Evolutionary conservation across 2,888 invertebrate genomes (phyloP), one percentile per base, ranked within the genome.

Genomic region (Crioceris asparagi): DNA sequence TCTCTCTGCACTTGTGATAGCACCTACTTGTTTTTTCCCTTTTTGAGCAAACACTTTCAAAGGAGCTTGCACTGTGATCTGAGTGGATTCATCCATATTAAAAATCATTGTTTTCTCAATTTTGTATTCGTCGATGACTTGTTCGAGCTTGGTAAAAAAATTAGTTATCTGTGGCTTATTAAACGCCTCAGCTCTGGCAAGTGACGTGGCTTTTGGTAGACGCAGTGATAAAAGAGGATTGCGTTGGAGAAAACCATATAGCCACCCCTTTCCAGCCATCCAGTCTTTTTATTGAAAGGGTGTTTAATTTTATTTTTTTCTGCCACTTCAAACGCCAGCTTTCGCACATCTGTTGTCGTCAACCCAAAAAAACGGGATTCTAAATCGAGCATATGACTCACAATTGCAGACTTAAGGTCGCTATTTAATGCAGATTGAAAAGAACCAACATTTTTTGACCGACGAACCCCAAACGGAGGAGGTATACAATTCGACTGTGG

Each of bases 151-250:
- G 18, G 4, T 16, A 26, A 27, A 27, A 27, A 35, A 35, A 11
- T 18, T 29, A 29, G 31, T 15, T 26, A 39, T 31, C 33, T 43
- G 38, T 34, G 41, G 36, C 17, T 23, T 39, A 35, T 41, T 41
- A 32, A 44, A 44, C 1, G 41, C 41, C 30, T 42, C 32, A 26
- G 37, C 41, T 37, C 41, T 39, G 14, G 45, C 40, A 26, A 40
- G 31, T 8, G 40, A 45, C 14, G 43, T 43, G 11, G 40, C 36
- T 35, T 45, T 43, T 35, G 45, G 38, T n/a, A 40, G 31, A 5
- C 36, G 29, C 25, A 44, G 30, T 25, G 34, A 39, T 31, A 39
- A 27, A 26, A 36, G 23, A 3, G 39, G 27, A 35, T 41, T 30
- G 14, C 36, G 34, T 32, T 44, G 17, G 8, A 36, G 31, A 35